These are phyloP conservation scores for Phania funesta DNA, from an alignment of 2,888 invertebrate genomes.

Conservation along the genomic window DNA sequence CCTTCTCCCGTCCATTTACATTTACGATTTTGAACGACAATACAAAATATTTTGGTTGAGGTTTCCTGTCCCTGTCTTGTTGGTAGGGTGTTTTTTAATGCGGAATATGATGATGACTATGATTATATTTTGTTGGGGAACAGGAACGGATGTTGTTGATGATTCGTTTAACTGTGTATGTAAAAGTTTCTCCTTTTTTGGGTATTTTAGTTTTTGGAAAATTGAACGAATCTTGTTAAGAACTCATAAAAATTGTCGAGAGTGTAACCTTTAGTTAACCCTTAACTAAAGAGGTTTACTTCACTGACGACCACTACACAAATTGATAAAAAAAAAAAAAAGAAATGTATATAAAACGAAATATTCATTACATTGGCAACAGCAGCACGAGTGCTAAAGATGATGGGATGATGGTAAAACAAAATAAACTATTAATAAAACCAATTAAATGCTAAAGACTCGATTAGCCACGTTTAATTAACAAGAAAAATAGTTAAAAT, in stretches of 20 bases:
- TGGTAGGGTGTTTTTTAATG: constrained; percentile 20
- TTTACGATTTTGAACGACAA: constrained; percentile 30
- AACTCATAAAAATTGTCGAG: constrained; percentile 44
- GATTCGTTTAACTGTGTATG: constrained; percentile 59
- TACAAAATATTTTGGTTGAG: constrained; percentile 29
- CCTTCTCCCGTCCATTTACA: neutral
- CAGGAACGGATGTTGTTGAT: constrained; percentile 58
- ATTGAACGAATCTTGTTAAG: constrained; percentile 59
- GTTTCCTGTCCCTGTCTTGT: constrained; percentile 9
- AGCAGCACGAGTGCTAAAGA: neutral
- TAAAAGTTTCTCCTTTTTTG: constrained; percentile 13
- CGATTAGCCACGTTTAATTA: constrained; percentile 15
- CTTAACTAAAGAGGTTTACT: constrained; percentile 49
- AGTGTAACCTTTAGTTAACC: constrained; percentile 52
- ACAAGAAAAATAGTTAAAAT: neutral
- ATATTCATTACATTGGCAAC: constrained; percentile 32
- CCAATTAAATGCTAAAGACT: constrained; percentile 39
- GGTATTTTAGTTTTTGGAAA: constrained; percentile 17
- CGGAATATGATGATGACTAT: constrained; percentile 30
- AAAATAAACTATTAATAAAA: constrained; percentile 42
- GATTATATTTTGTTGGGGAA: constrained; percentile 41
- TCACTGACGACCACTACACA: neutral
- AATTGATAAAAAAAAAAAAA: neutral
- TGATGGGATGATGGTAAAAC: neutral
- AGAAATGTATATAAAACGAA: constrained; percentile 3